These are phyloP conservation scores for Cyaniris semiargus DNA, from an alignment of 2,888 invertebrate genomes.

Conservation along the genomic window DNA sequence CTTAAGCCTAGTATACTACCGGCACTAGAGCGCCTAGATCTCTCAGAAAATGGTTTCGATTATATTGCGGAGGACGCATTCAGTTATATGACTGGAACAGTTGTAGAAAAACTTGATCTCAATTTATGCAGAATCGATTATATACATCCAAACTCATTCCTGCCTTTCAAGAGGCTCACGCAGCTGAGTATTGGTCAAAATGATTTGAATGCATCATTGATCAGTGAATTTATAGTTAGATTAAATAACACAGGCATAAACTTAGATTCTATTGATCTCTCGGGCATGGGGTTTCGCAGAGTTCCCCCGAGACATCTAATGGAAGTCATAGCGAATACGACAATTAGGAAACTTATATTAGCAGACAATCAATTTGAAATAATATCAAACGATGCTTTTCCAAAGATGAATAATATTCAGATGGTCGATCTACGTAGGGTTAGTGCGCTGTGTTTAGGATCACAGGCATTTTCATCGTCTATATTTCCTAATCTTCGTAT, in stretches of 20 bases:
- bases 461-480: constrained; percentile 66
- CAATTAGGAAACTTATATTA: constrained; percentile 70
- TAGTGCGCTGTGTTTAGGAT: constrained; percentile 67
- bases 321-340: constrained; percentile 74
- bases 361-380: constrained; percentile 80
- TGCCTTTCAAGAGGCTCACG: constrained; percentile 65
- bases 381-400: constrained; percentile 74
- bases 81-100: constrained; percentile 65
- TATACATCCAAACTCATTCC: constrained; percentile 74
- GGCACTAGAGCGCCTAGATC: constrained; percentile 64
- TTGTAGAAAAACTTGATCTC: constrained; percentile 69
- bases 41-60: constrained; percentile 78
- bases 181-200: constrained; percentile 78
- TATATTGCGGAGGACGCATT: constrained; percentile 69
- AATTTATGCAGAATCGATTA: constrained; percentile 77
- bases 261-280: constrained; percentile 71
- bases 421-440: constrained; percentile 79
- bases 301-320: constrained; percentile 70
- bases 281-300: constrained; percentile 77
- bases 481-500: constrained; percentile 76
- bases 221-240: constrained; percentile 64
- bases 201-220: constrained; percentile 65
- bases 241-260: constrained; percentile 60
- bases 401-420: constrained; percentile 77
- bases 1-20: constrained; percentile 69